These are phyloP conservation scores for Spermophilus dauricus DNA, from an alignment of 2,113 vertebrate genomes.

Conservation along the genomic window DNA sequence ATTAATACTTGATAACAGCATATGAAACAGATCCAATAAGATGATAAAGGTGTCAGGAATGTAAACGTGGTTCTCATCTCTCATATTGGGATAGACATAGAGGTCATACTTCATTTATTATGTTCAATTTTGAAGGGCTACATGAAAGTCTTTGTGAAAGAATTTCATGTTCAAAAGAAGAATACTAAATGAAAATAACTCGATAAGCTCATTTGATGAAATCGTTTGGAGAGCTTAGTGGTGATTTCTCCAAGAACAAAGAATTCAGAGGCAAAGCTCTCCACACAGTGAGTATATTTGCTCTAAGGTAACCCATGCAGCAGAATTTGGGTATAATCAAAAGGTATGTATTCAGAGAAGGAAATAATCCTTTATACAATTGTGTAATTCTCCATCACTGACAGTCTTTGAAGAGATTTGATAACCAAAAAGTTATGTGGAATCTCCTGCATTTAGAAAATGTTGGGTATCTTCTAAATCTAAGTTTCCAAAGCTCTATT, in stretches of 20 bases:
- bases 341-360: not conserved
- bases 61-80: not conserved
- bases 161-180: not conserved
- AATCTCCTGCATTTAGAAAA: not conserved
- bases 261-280: not conserved
- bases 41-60: not conserved
- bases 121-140: not conserved
- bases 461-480: not conserved
- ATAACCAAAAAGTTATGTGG: not conserved
- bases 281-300: not conserved
- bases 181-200: not conserved
- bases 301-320: not conserved
- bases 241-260: not conserved
- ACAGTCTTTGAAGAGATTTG: not conserved
- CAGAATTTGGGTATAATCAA: not conserved
- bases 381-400: not conserved
- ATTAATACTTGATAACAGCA: not conserved
- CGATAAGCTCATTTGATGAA: not conserved
- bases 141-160: not conserved
- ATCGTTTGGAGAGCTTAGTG: not conserved
- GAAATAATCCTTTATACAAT: not conserved
- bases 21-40: constrained; percentile 13
- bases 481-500: not conserved
- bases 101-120: not conserved
- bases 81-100: not conserved